Conservation (phyloP, 2,113 vertebrate genomes). For the Cinclus cinclus region DNA sequence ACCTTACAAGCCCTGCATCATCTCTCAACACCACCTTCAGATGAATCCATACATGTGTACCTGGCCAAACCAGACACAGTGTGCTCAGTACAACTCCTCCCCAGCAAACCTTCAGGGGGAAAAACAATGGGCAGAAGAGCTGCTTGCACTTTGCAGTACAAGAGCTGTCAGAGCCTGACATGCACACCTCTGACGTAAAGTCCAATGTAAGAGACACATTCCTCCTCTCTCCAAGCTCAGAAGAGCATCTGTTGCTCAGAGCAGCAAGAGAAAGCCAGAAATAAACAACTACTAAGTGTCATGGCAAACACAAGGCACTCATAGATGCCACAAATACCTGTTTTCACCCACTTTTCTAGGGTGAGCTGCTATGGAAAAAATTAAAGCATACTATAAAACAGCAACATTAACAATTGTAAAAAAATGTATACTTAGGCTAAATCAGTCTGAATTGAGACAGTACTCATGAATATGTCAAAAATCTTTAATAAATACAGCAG, state of each 20-base stretch:
- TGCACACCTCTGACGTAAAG: not conserved
- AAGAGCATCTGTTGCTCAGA: not conserved
- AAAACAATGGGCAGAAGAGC: not conserved
- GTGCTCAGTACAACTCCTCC: not conserved
- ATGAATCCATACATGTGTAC: accelerated
- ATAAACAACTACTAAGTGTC: not conserved
- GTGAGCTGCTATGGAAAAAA: not conserved
- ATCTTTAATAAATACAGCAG: not conserved
- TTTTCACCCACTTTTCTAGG: not conserved
- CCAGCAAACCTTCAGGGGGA: accelerated
- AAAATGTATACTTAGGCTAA: not conserved
- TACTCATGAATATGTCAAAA: not conserved
- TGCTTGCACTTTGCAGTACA: not conserved
- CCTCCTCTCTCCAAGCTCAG: not conserved
- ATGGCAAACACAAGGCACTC: not conserved
- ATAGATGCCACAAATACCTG: not conserved
- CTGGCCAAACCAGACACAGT: not conserved
- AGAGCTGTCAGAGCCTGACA: not conserved
- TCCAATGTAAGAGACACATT: not conserved
- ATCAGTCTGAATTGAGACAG: not conserved
- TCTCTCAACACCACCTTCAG: not conserved
- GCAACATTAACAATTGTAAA: not conserved
- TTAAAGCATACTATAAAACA: not conserved
- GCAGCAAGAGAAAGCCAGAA: not conserved
- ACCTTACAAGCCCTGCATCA: not conserved